Base-by-base conservation (phyloP, 2,797 vertebrate species). In the Catharus ustulatus region DNA sequence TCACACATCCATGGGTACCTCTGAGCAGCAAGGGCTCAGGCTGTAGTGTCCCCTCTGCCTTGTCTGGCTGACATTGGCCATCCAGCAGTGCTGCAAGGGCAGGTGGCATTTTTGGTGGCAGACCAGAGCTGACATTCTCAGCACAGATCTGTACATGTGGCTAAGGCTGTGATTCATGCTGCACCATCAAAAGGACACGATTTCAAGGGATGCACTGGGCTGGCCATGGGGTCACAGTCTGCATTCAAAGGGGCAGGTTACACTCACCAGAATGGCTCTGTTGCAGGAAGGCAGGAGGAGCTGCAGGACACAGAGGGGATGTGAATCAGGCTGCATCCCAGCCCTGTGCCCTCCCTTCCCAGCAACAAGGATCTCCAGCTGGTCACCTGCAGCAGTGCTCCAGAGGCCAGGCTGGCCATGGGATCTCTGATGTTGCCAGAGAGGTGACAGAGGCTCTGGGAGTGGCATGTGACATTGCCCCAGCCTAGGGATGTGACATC, bases 111-210 rank as follows among this genome's bases (percentile, higher is more conserved):
- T 73, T 3, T 38, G 45, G 51, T 58, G 51, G 29, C 13, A 72
- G 20, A 43, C 3, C 49, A 82, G 36, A 64, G 34, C 42, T 69
- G 55, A 48, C 17, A 26, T 10, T 24, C 54, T 75, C 67, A 48
- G 72, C 22, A 57, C 54, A 64, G 46, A 43, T 14, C 52, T 18
- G n/a, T 6, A 16, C 52, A 59, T 58, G 4, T 5, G 17, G 17
- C 24, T 46, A 23, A n/a, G 0, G 0, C 46, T 73, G 29, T 8
- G 23, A 22, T 73, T 64, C 51, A 9, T 5, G 26, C 23, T 63
- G 38, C 27, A 27, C 27, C 27, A 19, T 13, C 4, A 0, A 38
- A 85, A 54, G 30, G 4, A 57, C 6, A 27, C 0, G 0, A 45
- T 26, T 71, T 52, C 57, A 66, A 48, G 66, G n/a, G 1, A 0